Evolutionary conservation across 2,888 invertebrate species (phyloP), one percentile per base, ranked within the genome.

Genomic region (Nomada hirtipes): DNA sequence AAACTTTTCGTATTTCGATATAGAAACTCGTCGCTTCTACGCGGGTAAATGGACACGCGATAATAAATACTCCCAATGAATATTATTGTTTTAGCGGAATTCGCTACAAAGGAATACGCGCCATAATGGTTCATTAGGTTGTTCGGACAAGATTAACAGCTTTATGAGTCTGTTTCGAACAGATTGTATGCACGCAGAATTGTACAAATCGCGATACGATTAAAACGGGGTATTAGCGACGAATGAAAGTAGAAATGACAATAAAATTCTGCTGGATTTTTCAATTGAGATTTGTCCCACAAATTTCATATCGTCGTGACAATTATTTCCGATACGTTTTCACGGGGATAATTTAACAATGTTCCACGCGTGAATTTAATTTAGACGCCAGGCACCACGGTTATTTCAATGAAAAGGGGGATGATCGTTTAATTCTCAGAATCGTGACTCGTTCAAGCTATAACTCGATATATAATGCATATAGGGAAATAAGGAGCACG

Each of bases 81-180:
- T 57, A 57, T 68, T 55, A 65, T 78, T 78, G 26, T 42, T 73
- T 52, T 36, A 13, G 13, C 44, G 4, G 63, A 29, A 59, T 36
- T 57, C 20, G 2, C 13, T 60, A 26, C 44, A 70, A 76, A 76
- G 15, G 55, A 61, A 53, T 52, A 60, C n/a, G 71, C 26, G 52
- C 13, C 55, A 80, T 72, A 68, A 72, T 73, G 29, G 73, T 79
- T 79, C 79, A 69, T 81, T 73, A 80, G 15, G 53, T 74, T 20
- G 68, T 3, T 18, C 59, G 44, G 23, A 7, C 29, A 36, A 53
- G 65, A 81, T 81, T 79, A 81, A 79, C 73, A 59, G 79, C 81
- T 73, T 79, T 73, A 42, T 52, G 65, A 50, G 65, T 44, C 65
- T 67, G 79, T 57, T 67, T 7, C 61, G 15, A 13, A 13, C 50